Evolutionary conservation across 2,888 invertebrate genomes (phyloP).

Genomic region (Philhelius pedissequus): DNA sequence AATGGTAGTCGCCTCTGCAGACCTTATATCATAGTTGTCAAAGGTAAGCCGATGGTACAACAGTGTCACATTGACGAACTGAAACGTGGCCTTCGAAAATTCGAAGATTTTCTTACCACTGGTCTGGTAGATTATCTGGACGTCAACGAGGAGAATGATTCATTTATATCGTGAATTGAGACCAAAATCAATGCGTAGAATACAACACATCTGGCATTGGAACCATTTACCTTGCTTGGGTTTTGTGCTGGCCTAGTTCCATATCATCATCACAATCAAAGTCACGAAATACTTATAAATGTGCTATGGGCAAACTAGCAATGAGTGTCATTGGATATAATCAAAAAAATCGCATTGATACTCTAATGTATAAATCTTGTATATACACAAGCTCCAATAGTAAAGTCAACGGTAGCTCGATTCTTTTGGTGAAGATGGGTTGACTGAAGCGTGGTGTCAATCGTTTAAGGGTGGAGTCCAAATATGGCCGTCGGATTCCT

Average conservation of each 20-base stretch:
- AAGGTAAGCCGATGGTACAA: conserved; percentile 87
- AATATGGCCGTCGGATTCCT: too few relatives aligned
- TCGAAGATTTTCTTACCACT: conserved; percentile 95
- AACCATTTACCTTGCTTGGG: conserved; percentile 97
- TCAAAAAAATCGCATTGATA: conserved; percentile 97
- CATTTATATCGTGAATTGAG: conserved; percentile 94
- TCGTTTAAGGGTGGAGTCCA: too few relatives aligned
- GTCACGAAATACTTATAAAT: conserved; percentile 99
- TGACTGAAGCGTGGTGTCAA: too few relatives aligned
- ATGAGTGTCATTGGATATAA: conserved; percentile 99
- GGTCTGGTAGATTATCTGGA: conserved; percentile 97
- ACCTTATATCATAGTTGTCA: conserved; percentile 96
- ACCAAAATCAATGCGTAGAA: conserved; percentile 85
- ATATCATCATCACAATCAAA: conserved; percentile 99
- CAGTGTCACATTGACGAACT: conserved; percentile 90
- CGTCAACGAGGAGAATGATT: conserved; percentile 99
- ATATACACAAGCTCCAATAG: conserved; percentile 97
- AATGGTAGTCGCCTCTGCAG: conserved; percentile 96
- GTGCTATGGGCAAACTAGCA: conserved; percentile 99
- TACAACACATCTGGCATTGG: conserved; percentile 98
- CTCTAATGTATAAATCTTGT: conserved; percentile 97
- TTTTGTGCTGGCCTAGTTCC: conserved; percentile 98
- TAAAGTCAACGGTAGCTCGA: too few relatives aligned
- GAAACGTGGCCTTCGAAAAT: conserved; percentile 86
- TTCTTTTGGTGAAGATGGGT: too few relatives aligned